Evolutionary conservation across 2,888 invertebrate species (phyloP), one percentile per base, ranked within the genome.

Genomic region (Oscheius onirici): DNA sequence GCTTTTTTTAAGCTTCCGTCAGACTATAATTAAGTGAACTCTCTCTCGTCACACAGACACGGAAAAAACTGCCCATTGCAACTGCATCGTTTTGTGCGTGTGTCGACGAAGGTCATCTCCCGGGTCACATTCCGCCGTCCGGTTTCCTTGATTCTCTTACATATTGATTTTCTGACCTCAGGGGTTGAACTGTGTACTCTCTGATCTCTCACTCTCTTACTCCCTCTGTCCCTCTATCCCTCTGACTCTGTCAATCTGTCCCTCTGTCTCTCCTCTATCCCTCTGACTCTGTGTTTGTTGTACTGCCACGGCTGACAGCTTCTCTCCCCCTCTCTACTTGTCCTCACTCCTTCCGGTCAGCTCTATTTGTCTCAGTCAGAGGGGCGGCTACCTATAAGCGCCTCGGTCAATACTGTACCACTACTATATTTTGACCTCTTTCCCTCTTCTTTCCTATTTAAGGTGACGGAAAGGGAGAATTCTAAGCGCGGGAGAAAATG

Each of bases 151-250:
- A 60, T 60, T 41, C 34, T 34, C 34, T 3, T 41, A 54, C n/a
- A n/a, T 70, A 73, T 69, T 67, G 70, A 69, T 69, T 73, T 28
- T 54, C 55, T 67, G 43, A 51, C 55, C 49, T 55, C 58, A 46
- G 22, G 34, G 34, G 34, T 8, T 34, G 34, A 34, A 34, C 34
- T 58, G 58, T 15, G 26, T 57, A 28, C 41, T 28, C 20, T 55
- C 26, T 55, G n/a, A n/a, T n/a, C n/a, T n/a, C n/a, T n/a, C n/a
- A n/a, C n/a, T n/a, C n/a, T n/a, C n/a, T n/a, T n/a, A n/a, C n/a
- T n/a, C n/a, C n/a, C n/a, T n/a, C n/a, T n/a, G n/a, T n/a, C n/a
- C n/a, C n/a, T n/a, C n/a, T n/a, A n/a, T n/a, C n/a, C n/a, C n/a
- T n/a, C n/a, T n/a, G n/a, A n/a, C n/a, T n/a, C n/a, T n/a, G n/a